phyloP scores from a whole-genome alignment of 2,888 invertebrate genomes.

The Eremobia ochroleuca region DNA sequence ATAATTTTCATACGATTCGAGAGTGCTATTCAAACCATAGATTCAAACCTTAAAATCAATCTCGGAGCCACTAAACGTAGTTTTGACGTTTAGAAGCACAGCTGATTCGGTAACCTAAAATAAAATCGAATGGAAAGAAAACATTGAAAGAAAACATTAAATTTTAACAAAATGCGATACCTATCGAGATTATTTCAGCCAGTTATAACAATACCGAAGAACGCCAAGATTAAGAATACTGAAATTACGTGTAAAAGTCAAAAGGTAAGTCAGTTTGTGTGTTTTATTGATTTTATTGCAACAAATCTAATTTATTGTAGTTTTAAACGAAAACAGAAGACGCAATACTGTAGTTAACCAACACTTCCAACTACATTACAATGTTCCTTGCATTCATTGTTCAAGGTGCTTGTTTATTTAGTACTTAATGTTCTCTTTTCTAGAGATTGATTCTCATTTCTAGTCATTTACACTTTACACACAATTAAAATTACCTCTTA shows the following conservation, averaged over 20 bases:
- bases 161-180: slow-evolving; percentile 83
- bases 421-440: too few relatives aligned
- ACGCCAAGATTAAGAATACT: slow-evolving; percentile 91
- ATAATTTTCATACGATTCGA: background rate
- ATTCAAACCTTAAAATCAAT: too few relatives aligned
- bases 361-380: background rate
- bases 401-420: background rate
- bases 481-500: background rate
- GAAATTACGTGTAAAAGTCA: slow-evolving; percentile 94
- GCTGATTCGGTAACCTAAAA: slow-evolving; percentile 64
- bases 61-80: slow-evolving; percentile 41
- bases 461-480: background rate
- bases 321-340: background rate
- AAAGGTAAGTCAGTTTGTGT: slow-evolving; percentile 88
- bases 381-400: background rate
- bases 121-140: slow-evolving; percentile 3
- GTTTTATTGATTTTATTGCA: background rate
- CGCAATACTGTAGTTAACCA: background rate
- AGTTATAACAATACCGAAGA: slow-evolving; percentile 91
- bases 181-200: slow-evolving; percentile 94
- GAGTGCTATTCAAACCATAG: background rate
- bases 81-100: slow-evolving; percentile 40
- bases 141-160: slow-evolving; percentile 16
- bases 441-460: background rate
- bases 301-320: background rate